These are phyloP conservation scores for Conopomorpha cramerella DNA, from an alignment of 1,140 invertebrate species.

Conservation along the genomic window DNA sequence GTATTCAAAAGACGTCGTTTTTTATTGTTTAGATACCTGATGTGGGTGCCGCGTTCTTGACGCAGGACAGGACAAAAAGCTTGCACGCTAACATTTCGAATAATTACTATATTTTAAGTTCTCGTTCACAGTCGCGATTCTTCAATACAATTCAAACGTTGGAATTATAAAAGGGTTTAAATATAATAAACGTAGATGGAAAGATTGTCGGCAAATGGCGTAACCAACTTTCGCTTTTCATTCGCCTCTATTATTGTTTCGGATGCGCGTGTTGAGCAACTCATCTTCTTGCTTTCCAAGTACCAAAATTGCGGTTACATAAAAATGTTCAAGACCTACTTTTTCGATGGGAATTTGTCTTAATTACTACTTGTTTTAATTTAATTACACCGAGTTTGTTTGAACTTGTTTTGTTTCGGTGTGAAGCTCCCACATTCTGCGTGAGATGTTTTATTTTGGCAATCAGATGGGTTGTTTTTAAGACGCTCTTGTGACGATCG, in stretches of 20 bases:
- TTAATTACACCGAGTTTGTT: conserved; percentile 32
- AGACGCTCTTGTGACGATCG: conserved; percentile 4
- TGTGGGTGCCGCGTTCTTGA: too few species aligned
- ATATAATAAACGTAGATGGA: too few species aligned
- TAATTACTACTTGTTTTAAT: conserved; percentile 39
- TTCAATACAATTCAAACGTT: too few species aligned
- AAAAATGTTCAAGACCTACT: conserved; percentile 25
- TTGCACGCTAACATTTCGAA: too few species aligned
- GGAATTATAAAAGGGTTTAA: too few species aligned
- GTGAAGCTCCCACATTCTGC: conserved; percentile 20
- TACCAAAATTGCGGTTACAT: conserved; percentile 30
- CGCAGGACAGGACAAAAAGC: too few species aligned
- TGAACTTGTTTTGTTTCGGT: conserved; percentile 26
- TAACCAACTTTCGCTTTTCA: conserved; percentile 49
- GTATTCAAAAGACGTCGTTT: too few species aligned
- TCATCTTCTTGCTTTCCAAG: conserved; percentile 40
- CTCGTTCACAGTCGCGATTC: too few species aligned
- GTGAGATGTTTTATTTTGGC: conserved; percentile 1
- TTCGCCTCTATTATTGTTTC: conserved; percentile 49
- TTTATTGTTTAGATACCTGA: too few species aligned
- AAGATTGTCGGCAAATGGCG: too few species aligned
- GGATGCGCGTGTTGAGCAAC: conserved; percentile 41
- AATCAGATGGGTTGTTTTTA: neutral
- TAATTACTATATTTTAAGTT: too few species aligned
- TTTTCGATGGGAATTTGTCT: conserved; percentile 30